Conservation (phyloP, 2,888 invertebrate genomes). For the Pyrrhopygopsis socrates region DNA sequence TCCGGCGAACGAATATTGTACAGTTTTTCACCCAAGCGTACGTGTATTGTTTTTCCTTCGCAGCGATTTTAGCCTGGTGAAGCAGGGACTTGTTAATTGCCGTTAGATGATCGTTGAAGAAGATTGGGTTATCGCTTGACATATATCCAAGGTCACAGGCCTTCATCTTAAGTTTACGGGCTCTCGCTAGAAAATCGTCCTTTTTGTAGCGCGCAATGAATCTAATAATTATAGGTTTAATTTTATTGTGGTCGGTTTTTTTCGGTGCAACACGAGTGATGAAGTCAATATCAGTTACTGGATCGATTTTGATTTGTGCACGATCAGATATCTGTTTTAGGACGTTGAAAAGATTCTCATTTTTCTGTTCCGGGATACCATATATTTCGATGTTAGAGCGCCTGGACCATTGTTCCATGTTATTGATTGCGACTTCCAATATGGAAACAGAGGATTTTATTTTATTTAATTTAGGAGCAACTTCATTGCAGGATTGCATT, state of each 20-base stretch:
- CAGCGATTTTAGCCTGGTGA: background rate
- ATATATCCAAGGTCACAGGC: background rate
- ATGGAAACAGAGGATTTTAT: too few species aligned
- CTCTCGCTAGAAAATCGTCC: background rate
- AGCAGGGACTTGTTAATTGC: background rate
- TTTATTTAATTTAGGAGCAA: too few species aligned
- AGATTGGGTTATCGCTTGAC: background rate
- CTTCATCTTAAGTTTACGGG: background rate
- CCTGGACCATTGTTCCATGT: background rate
- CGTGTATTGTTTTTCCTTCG: background rate
- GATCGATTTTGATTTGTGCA: background rate
- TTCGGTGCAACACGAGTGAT: background rate
- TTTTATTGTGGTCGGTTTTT: background rate
- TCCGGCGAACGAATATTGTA: constrained; percentile 1
- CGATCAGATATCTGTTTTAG: background rate
- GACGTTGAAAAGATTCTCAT: background rate
- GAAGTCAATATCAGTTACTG: background rate
- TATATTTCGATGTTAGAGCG: constrained; percentile 23
- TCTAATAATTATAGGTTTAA: background rate
- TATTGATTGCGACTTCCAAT: background rate
- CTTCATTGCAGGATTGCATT: too few species aligned
- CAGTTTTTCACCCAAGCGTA: constrained; percentile 19
- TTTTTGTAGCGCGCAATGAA: background rate
- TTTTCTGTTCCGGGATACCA: background rate
- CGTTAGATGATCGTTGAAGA: background rate